Evolutionary conservation across 2,888 invertebrate species (phyloP).

Genomic region (Copidosoma aretas): DNA sequence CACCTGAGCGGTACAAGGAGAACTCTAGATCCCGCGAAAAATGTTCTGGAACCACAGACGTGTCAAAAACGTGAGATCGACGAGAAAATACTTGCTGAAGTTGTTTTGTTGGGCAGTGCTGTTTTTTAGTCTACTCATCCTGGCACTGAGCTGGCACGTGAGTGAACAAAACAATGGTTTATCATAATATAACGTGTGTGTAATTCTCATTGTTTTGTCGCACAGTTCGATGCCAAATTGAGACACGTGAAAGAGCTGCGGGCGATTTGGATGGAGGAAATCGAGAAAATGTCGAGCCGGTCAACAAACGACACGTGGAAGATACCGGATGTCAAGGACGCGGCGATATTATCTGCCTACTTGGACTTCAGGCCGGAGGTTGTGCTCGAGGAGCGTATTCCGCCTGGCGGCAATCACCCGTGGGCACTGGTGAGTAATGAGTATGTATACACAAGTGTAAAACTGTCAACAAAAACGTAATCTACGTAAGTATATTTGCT

Average conservation of each 20-base stretch:
- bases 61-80: neutral
- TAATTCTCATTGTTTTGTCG: neutral
- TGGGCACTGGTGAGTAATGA: conserved; percentile 34
- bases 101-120: neutral
- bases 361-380: conserved; percentile 46
- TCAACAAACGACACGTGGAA: conserved; percentile 37
- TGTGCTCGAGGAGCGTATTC: conserved; percentile 44
- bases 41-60: no score
- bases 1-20: no score
- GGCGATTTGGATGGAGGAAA: neutral
- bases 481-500: no score
- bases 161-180: neutral
- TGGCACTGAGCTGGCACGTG: conserved; percentile 9
- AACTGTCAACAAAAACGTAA: no score
- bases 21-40: no score
- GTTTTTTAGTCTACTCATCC: neutral
- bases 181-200: neutral
- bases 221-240: neutral
- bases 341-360: conserved; percentile 44
- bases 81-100: conserved; percentile 9
- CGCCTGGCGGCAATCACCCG: conserved; percentile 3
- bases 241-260: neutral
- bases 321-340: conserved; percentile 3
- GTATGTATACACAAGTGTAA: no score
- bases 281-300: neutral